Evolutionary conservation across 2,888 invertebrate genomes (phyloP).

Genomic region (Orthonevra nobilis): DNA sequence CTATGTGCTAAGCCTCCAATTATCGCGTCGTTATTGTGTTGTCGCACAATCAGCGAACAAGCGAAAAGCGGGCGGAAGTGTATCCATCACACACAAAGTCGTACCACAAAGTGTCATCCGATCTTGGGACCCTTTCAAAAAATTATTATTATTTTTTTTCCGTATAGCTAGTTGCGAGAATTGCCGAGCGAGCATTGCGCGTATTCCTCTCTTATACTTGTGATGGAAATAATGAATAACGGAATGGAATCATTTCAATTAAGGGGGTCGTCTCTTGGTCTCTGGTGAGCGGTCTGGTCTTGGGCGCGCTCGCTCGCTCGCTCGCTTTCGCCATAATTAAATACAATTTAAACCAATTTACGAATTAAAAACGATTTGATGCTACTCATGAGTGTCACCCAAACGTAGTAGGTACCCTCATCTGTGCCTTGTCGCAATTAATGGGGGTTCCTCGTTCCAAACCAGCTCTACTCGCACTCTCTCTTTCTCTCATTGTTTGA

Average conservation of each 20-base stretch:
- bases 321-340: slow-evolving; percentile 61
- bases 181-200: no score
- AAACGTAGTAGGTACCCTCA: slow-evolving; percentile 56
- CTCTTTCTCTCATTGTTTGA: slow-evolving; percentile 7
- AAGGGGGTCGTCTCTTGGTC: slow-evolving; percentile 15
- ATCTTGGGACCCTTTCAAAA: slow-evolving; percentile 47
- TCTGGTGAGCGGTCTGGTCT: no score
- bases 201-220: not conserved
- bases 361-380: slow-evolving; percentile 68
- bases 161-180: no score
- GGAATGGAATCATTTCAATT: slow-evolving; percentile 59
- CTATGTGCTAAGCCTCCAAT: no score
- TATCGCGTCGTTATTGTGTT: not conserved
- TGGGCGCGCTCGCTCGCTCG: slow-evolving; percentile 37
- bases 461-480: slow-evolving; percentile 16
- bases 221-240: slow-evolving; percentile 56
- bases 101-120: slow-evolving; percentile 57
- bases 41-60: not conserved
- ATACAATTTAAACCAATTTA: slow-evolving; percentile 70
- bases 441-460: slow-evolving; percentile 54
- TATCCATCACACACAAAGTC: slow-evolving; percentile 50
- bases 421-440: slow-evolving; percentile 57
- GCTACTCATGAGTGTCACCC: slow-evolving; percentile 66
- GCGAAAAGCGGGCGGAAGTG: slow-evolving; percentile 56
- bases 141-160: slow-evolving; percentile 20